These are phyloP conservation scores for Nasonia longicornis DNA, from an alignment of 1,140 invertebrate genomes.

Conservation along the genomic window DNA sequence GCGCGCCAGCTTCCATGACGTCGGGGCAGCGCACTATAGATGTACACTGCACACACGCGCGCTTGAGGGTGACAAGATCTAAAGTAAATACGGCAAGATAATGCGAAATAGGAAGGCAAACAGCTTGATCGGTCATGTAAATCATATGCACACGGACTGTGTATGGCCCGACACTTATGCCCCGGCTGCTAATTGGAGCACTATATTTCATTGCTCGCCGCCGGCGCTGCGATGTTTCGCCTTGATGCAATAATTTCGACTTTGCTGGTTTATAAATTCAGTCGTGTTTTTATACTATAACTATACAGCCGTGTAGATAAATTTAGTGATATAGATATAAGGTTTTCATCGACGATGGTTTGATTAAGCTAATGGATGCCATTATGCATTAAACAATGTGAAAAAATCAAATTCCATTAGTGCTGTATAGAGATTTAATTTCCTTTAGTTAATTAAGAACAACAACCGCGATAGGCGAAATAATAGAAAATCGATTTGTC, in stretches of 20 bases:
- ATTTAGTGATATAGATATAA: neutral
- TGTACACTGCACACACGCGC: no score
- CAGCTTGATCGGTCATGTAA: constrained; percentile 20
- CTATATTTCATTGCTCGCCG: neutral
- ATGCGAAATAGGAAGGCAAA: constrained; percentile 26
- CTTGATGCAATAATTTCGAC: no score
- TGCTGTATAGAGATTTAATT: no score
- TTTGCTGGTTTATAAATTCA: no score
- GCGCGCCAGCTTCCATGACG: no score
- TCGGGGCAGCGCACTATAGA: neutral
- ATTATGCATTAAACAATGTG: no score
- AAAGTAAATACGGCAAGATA: constrained; percentile 29
- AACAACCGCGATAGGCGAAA: no score
- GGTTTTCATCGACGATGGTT: neutral
- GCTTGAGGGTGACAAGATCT: constrained; percentile 11
- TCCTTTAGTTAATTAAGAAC: no score
- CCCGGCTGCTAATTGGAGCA: neutral
- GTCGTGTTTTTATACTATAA: no score
- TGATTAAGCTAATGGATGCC: no score
- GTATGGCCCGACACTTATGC: neutral
- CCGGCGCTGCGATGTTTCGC: neutral
- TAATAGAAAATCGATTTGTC: no score
- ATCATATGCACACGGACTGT: constrained; percentile 12
- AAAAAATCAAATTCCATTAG: no score
- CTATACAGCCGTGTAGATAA: neutral